Percentiles rank a stretch among this genome's conserved stretches.
Conservation (phyloP, 2,888 invertebrate genomes). For the Idaea dimidiata region DNA sequence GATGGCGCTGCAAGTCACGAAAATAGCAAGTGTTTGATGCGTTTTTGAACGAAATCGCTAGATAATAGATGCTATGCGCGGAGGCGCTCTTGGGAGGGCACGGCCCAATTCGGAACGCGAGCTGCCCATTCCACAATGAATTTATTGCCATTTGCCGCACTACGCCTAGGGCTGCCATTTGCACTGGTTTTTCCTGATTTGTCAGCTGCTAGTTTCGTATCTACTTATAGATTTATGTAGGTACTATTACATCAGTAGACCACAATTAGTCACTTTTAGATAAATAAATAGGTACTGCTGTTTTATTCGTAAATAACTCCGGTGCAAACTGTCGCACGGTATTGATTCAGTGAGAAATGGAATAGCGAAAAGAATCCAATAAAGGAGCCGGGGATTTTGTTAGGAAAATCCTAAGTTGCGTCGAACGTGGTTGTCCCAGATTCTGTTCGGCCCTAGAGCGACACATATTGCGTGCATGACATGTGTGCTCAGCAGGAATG, state of each 20-base stretch:
- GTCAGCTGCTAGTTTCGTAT: neutral
- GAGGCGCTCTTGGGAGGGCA: conserved; percentile 71
- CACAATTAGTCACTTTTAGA: too few species aligned
- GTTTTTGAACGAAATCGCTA: conserved; percentile 54
- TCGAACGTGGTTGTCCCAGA: neutral
- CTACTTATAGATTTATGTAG: neutral
- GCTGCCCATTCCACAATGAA: conserved; percentile 74
- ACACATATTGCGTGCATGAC: conserved; percentile 71
- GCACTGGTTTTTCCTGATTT: neutral
- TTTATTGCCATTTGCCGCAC: conserved; percentile 71
- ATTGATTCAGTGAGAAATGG: neutral
- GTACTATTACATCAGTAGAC: neutral
- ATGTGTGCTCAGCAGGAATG: conserved; percentile 52
- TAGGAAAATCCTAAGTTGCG: conserved; percentile 11
- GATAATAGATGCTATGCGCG: conserved; percentile 64
- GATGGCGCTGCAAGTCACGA: conserved; percentile 32
- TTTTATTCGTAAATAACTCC: neutral
- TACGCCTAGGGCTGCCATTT: conserved; percentile 4
- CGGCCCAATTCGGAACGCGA: conserved; percentile 72
- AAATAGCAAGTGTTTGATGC: conserved; percentile 39
- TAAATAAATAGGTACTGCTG: neutral
- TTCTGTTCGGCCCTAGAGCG: conserved; percentile 40
- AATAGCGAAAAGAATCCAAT: neutral
- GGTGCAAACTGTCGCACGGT: neutral
- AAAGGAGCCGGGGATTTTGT: neutral